These are phyloP conservation scores for Dasyprocta punctata DNA, from an alignment of 2,113 vertebrate species.

Conservation along the genomic window DNA sequence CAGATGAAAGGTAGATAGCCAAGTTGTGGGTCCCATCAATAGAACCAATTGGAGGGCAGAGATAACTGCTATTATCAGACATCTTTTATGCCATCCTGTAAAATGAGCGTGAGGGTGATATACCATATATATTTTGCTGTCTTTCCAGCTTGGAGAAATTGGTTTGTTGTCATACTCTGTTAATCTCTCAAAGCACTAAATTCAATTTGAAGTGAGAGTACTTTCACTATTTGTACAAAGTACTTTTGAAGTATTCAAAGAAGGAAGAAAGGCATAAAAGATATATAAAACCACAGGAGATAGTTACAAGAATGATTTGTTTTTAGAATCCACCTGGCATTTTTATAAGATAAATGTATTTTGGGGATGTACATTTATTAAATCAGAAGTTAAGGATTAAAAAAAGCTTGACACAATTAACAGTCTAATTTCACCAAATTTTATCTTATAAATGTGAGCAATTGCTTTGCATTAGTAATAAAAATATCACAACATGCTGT, in stretches of 20 bases:
- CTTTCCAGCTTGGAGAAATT: conserved; percentile 76
- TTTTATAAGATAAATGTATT: conserved; percentile 47
- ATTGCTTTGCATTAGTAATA: conserved; percentile 77
- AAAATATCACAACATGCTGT: conserved; percentile 62
- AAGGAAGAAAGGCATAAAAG: background rate
- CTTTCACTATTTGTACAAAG: conserved; percentile 65
- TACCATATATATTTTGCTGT: conserved; percentile 55
- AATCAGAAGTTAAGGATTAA: background rate
- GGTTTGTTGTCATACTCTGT: conserved; percentile 79
- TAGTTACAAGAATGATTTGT: background rate
- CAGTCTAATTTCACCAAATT: conserved; percentile 57
- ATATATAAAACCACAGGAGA: background rate
- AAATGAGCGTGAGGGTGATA: conserved; percentile 55
- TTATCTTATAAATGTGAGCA: conserved; percentile 66
- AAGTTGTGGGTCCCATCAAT: conserved; percentile 70
- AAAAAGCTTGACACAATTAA: background rate
- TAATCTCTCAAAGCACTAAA: conserved; percentile 77
- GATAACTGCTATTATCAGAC: conserved; percentile 61
- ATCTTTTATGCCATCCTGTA: conserved; percentile 63
- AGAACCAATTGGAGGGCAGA: conserved; percentile 55
- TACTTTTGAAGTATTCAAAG: conserved; percentile 53
- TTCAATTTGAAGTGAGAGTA: conserved; percentile 78
- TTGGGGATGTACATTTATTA: conserved; percentile 38
- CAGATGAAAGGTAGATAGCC: conserved; percentile 71
- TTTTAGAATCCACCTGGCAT: conserved; percentile 7